phyloP scores from a whole-genome alignment of 2,113 vertebrate species.

The Siniperca knerii region DNA sequence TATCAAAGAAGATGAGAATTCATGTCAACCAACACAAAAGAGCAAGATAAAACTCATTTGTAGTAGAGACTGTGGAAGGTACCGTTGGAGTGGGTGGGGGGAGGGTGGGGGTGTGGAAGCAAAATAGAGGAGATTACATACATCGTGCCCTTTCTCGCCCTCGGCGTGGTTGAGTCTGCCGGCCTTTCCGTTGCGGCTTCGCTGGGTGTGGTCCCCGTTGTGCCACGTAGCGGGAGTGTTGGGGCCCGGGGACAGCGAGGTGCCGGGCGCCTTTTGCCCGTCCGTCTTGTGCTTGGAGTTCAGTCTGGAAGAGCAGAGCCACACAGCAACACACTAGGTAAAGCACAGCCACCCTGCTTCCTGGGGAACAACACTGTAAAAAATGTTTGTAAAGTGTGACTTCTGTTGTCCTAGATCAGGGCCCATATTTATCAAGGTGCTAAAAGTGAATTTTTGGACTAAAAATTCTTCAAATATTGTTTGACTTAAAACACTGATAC shows the following conservation, averaged over 20 bases:
- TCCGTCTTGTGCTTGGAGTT: slow-evolving; percentile 90
- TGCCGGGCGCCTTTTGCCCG: slow-evolving; percentile 86
- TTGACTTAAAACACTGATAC: background rate
- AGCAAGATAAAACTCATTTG: slow-evolving; percentile 61
- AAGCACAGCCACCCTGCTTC: background rate
- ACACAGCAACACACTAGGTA: background rate
- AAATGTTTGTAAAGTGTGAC: background rate
- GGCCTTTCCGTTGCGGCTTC: slow-evolving; percentile 90
- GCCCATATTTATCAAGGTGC: background rate
- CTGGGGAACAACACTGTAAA: background rate
- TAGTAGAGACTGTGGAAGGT: slow-evolving; percentile 63
- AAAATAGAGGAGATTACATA: slow-evolving; percentile 91
- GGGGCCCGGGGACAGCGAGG: slow-evolving; percentile 85
- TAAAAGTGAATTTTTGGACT: background rate
- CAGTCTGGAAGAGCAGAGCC: slow-evolving; percentile 67
- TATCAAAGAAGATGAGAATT: slow-evolving; percentile 50
- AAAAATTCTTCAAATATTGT: background rate
- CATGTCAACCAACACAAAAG: slow-evolving; percentile 71
- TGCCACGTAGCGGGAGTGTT: slow-evolving; percentile 88
- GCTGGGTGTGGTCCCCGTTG: slow-evolving; percentile 92
- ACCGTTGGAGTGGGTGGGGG: slow-evolving; percentile 57
- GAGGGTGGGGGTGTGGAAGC: slow-evolving; percentile 49
- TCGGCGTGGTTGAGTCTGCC: slow-evolving; percentile 82
- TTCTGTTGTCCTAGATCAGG: background rate
- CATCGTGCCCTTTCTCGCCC: slow-evolving; percentile 90